Evolutionary conservation across 1,140 invertebrate genomes (phyloP).

Genomic region (Drosophila triauraria): DNA sequence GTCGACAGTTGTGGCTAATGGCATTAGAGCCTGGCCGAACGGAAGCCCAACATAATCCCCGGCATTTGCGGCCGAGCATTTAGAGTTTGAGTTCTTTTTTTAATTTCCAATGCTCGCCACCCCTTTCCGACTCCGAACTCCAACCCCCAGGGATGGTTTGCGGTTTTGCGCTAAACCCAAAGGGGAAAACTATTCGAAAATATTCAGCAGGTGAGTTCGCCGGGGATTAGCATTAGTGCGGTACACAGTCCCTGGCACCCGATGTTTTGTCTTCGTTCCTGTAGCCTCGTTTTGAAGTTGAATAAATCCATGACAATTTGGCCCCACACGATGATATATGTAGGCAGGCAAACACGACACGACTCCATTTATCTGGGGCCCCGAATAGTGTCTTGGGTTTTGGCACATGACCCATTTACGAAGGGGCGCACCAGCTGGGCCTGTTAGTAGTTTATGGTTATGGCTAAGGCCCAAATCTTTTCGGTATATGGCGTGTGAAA

Average conservation of each 20-base stretch:
- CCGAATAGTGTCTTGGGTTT: constrained; percentile 29
- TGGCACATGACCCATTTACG: constrained; percentile 63
- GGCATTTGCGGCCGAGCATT: constrained; percentile 67
- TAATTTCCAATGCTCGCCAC: constrained; percentile 20
- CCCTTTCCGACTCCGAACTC: constrained; percentile 8
- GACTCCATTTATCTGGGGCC: constrained; percentile 9
- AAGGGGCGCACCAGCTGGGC: constrained; percentile 17
- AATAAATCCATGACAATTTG: constrained; percentile 39
- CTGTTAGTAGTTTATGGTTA: constrained; percentile 16
- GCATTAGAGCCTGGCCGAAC: constrained; percentile 52
- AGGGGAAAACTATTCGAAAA: constrained; percentile 19
- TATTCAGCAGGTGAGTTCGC: constrained; percentile 27
- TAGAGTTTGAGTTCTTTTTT: constrained; percentile 47
- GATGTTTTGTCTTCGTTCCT: constrained; percentile 1
- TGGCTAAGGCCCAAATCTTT: constrained; percentile 22
- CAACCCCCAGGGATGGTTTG: constrained; percentile 32
- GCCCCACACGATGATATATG: constrained; percentile 29
- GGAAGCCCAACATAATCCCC: constrained; percentile 68
- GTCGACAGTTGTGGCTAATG: constrained; percentile 81
- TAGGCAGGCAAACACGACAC: constrained; percentile 27
- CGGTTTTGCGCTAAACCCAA: constrained; percentile 45
- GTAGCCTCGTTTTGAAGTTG: constrained; percentile 36
- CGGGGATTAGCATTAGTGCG: constrained; percentile 13
- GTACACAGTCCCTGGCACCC: constrained; percentile 6
- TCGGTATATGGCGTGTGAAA: constrained; percentile 33